A percentile compares a stretch with the other conserved stretches of the same genome.
Conservation (phyloP, 1,140 invertebrate species). For the Drosophila oshimai region DNA sequence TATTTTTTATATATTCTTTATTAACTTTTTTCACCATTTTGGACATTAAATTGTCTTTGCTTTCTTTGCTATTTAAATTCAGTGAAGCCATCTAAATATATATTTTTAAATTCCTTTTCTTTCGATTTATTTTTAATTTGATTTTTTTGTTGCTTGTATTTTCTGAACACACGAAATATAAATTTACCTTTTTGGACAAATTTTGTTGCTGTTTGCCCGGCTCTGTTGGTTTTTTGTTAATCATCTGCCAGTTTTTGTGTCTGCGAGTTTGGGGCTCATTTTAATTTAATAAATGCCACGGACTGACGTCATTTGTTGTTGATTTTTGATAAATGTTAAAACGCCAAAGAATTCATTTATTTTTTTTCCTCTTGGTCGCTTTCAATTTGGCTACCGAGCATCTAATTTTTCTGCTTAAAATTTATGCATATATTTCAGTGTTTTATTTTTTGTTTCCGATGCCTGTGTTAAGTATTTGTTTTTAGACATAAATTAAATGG, state of each 20-base stretch:
- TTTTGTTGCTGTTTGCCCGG: slow-evolving; percentile 2
- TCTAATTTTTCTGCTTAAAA: slow-evolving; percentile 33
- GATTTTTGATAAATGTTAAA: slow-evolving; percentile 65
- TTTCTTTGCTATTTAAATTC: slow-evolving; percentile 11
- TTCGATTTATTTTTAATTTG: slow-evolving; percentile 16
- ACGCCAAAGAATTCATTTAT: slow-evolving; percentile 36
- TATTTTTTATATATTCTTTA: background rate
- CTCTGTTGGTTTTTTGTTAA: slow-evolving; percentile 34
- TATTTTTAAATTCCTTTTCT: slow-evolving; percentile 5
- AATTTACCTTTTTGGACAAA: slow-evolving; percentile 40
- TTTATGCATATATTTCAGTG: slow-evolving; percentile 37
- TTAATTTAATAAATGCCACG: slow-evolving; percentile 56
- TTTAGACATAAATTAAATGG: slow-evolving; percentile 49
- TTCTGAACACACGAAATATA: slow-evolving; percentile 4
- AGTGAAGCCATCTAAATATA: slow-evolving; percentile 16
- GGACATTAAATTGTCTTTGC: slow-evolving; percentile 9
- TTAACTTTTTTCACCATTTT: background rate
- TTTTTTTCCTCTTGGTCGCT: background rate
- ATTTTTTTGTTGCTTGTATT: slow-evolving; percentile 1
- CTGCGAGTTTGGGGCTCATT: slow-evolving; percentile 34
- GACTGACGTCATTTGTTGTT: slow-evolving; percentile 72
- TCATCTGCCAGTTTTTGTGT: slow-evolving; percentile 39
- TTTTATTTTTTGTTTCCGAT: slow-evolving; percentile 2
- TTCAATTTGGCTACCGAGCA: slow-evolving; percentile 28
- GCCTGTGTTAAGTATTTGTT: slow-evolving; percentile 41